Conservation (phyloP, 2,113 vertebrate genomes). For the Trinectes maculatus region DNA sequence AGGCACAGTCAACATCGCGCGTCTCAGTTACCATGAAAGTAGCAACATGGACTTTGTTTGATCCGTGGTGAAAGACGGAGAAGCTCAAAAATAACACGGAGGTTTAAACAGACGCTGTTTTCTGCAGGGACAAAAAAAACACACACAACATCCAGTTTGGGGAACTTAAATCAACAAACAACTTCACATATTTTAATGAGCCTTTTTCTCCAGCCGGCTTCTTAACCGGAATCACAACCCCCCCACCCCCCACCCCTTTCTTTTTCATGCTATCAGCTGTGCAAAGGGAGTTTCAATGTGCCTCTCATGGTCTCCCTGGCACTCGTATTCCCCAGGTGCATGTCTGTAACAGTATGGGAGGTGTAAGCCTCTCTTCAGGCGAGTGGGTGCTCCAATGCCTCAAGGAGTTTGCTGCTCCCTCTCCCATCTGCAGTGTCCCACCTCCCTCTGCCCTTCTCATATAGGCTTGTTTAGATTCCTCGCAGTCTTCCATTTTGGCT, state of each 20-base stretch:
- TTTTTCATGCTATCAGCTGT: background rate
- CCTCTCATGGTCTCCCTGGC: slow-evolving; percentile 14
- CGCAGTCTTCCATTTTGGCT: slow-evolving; percentile 42
- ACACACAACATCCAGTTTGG: background rate
- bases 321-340: slow-evolving; percentile 37
- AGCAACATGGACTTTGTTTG: background rate
- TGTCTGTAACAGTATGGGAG: slow-evolving; percentile 24
- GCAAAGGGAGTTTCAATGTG: slow-evolving; percentile 15
- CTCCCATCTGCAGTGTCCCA: background rate
- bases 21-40: slow-evolving; percentile 5
- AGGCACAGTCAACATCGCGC: slow-evolving; percentile 5
- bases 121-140: background rate
- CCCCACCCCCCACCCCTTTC: background rate
- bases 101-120: background rate
- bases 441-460: background rate
- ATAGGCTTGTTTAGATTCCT: slow-evolving; percentile 60
- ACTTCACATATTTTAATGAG: slow-evolving; percentile 3
- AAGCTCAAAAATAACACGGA: background rate
- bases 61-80: background rate
- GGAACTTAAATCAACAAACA: background rate
- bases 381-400: slow-evolving; percentile 37
- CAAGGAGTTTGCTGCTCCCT: slow-evolving; percentile 13
- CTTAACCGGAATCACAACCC: background rate
- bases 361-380: slow-evolving; percentile 36
- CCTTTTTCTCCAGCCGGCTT: background rate